Conservation (phyloP, 2,797 vertebrate species). For the Fistularia commersonii region DNA sequence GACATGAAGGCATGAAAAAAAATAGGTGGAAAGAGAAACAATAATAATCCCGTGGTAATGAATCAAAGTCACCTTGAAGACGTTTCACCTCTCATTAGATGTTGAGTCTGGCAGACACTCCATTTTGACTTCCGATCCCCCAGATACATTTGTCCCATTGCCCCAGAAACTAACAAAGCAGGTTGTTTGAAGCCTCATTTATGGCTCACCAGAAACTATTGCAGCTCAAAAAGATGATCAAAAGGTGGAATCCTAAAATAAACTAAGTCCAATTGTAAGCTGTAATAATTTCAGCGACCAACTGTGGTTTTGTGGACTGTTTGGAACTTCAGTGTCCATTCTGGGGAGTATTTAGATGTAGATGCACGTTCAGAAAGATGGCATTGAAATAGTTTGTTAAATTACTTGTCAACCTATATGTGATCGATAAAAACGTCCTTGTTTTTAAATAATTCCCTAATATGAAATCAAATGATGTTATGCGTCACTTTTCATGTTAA, state of each 20-base stretch:
- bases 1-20: slow-evolving; percentile 11
- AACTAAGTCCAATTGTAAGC: too few relatives aligned
- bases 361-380: too few relatives aligned
- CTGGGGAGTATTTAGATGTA: too few relatives aligned
- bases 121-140: slow-evolving; percentile 37
- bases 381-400: too few relatives aligned
- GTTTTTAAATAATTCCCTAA: too few relatives aligned
- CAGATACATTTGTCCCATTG: slow-evolving; percentile 32
- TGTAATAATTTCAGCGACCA: too few relatives aligned
- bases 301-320: too few relatives aligned
- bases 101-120: slow-evolving; percentile 33
- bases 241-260: not conserved
- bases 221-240: slow-evolving; percentile 9
- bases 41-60: slow-evolving; percentile 33
- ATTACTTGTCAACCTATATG: too few relatives aligned
- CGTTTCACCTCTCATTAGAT: slow-evolving; percentile 58
- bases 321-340: too few relatives aligned
- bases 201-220: slow-evolving; percentile 11
- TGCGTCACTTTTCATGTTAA: too few relatives aligned
- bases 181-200: slow-evolving; percentile 13
- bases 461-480: too few relatives aligned
- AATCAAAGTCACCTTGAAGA: slow-evolving; percentile 70
- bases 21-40: slow-evolving; percentile 10
- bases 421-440: too few relatives aligned
- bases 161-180: slow-evolving; percentile 43